phyloP scores from a whole-genome alignment of 2,113 vertebrate genomes.

The Fregetta grallaria region DNA sequence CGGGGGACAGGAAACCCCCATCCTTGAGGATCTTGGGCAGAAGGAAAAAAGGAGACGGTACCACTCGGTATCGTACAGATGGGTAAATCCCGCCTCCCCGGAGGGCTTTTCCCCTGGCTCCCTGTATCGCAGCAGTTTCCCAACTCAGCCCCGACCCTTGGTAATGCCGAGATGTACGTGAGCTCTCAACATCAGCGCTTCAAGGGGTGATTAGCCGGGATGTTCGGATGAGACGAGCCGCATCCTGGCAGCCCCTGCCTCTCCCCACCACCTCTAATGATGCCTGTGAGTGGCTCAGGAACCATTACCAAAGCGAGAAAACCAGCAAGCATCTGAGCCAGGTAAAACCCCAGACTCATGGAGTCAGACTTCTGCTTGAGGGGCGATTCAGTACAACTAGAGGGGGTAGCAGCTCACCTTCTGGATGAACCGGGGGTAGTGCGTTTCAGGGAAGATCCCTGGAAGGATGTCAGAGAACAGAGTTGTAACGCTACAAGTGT shows the following conservation, averaged over 20 bases:
- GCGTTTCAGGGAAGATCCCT: constrained; percentile 92
- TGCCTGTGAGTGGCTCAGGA: background rate
- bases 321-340: background rate
- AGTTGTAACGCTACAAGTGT: fast-evolving
- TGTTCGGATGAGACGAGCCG: fast-evolving
- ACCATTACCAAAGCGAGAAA: background rate
- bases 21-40: constrained; percentile 89
- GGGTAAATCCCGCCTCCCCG: background rate
- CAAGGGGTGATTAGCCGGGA: background rate
- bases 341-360: background rate
- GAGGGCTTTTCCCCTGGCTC: background rate
- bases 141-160: background rate
- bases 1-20: constrained; percentile 78
- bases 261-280: background rate
- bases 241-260: background rate
- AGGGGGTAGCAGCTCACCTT: constrained; percentile 74
- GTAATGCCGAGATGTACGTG: fast-evolving
- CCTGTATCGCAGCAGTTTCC: background rate
- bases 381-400: background rate
- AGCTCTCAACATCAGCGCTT: fast-evolving
- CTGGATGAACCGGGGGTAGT: constrained; percentile 87
- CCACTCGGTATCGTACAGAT: fast-evolving
- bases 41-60: background rate
- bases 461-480: background rate
- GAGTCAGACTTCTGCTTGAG: background rate